Base-by-base conservation (phyloP, 2,113 vertebrate species). In the Atractosteus spatula region DNA sequence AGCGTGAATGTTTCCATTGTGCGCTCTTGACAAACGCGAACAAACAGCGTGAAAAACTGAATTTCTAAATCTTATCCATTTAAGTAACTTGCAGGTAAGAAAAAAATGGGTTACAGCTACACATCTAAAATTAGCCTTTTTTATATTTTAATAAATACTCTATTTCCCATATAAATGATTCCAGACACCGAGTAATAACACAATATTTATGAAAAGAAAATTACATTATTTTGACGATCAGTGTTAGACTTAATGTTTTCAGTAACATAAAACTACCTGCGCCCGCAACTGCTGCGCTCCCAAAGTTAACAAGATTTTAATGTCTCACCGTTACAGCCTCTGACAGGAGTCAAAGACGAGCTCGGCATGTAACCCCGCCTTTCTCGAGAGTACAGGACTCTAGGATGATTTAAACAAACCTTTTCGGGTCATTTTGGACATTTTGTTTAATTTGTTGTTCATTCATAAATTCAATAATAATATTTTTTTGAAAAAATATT, bases 1-100 rank as follows among this genome's bases (percentile, higher is more conserved):
- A 86, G 66, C 0, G 87, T 90, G 57, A 87, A 85, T 6, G 89
- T 83, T 79, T 90, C 90, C 90, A 92, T 92, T 10, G 54, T 69
- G n/a, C 61, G 7, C 44, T 68, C 11, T 13, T 73, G 44, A 59
- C n/a, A 66, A 13, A 59, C 4, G 55, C 8, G 4, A 67, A 68
- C 61, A 61, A 7, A 3, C 29, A 55, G 13, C 54, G 44, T 17
- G 13, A 69, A 61, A 68, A 61, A n/a, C 42, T 3, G 8, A 71
- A 17, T 1, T 29, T 10, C 43, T 67, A 57, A 45, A 59, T 43
- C 16, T 8, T 45, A 62, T 17, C 55, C 72, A 73, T 62, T 54
- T 41, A 12, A 68, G 45, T 68, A n/a, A 68, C 66, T 68, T 14
- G n/a, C n/a, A 55, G 29, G n/a, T 11, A 17, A 68, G 29, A 29